Conservation (phyloP, 2,888 invertebrate species). For the Amiota minor region DNA sequence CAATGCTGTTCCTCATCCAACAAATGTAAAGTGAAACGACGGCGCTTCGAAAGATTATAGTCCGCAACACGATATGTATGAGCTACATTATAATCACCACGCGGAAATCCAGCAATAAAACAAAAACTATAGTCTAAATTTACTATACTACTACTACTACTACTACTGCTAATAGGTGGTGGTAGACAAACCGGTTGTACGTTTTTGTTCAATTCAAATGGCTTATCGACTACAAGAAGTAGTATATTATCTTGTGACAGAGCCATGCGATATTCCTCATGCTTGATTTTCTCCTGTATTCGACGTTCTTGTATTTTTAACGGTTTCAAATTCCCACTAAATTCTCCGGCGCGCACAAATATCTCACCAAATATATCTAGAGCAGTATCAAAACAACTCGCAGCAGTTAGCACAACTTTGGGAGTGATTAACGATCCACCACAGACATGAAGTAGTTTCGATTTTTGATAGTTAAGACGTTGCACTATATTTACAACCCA, state of each 20-base stretch:
- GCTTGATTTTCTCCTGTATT: background rate
- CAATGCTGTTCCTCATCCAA: too few relatives aligned
- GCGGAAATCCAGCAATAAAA: slow-evolving; percentile 12
- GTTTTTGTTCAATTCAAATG: background rate
- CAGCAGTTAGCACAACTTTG: slow-evolving; percentile 8
- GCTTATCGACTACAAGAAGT: background rate
- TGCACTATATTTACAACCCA: background rate
- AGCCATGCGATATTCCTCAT: background rate
- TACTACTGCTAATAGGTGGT: background rate
- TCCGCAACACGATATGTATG: background rate
- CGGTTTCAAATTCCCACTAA: background rate
- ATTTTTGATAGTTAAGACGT: background rate
- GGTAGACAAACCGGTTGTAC: slow-evolving; percentile 10
- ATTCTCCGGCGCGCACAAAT: slow-evolving; percentile 11
- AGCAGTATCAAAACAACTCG: background rate
- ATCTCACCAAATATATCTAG: background rate
- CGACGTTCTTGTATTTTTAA: background rate
- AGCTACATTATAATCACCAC: background rate
- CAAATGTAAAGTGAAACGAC: background rate
- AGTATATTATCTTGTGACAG: background rate
- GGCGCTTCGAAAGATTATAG: background rate
- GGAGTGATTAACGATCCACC: background rate
- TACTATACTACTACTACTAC: background rate
- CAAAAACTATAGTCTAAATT: background rate
- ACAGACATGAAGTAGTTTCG: background rate